Base-by-base conservation (phyloP, 2,888 invertebrate species). In the Chrysomela aeneicollis region DNA sequence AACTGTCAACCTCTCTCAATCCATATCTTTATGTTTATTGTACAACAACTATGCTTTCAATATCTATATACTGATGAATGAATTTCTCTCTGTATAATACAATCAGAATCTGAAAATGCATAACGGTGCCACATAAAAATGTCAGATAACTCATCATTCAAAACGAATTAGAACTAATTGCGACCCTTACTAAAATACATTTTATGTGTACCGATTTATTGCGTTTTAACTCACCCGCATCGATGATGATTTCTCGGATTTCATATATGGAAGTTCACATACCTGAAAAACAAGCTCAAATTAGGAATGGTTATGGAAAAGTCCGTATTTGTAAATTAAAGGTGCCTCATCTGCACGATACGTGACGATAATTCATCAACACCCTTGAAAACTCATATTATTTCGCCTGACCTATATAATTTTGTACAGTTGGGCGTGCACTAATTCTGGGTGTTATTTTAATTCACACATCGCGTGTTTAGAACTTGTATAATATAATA, bases 341-440 rank as follows among this genome's bases (percentile, higher is more conserved):
- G 26, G 26, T 26, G 26, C 6, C 26, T 5, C 4, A n/a, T n/a
- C n/a, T n/a, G n/a, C n/a, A n/a, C n/a, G n/a, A n/a, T n/a, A n/a
- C n/a, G n/a, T n/a, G n/a, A n/a, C n/a, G n/a, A n/a, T n/a, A n/a
- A n/a, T n/a, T 10, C 10, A 9, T 35, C 10, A 10, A 42, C 42
- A 15, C 15, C 15, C 42, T n/a, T 26, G 4, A 15, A 15, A 42
- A 6, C 3, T n/a, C n/a, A 42, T 42, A 42, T 42, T 42, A 35
- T 42, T 42, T 42, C 15, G 42, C n/a, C 42, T n/a, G 42, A 42
- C 42, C 42, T 42, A 15, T 42, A 42, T 42, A 42, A 42, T 42
- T 42, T 42, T 35, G 32, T 35, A 10, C 10, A 42, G 12, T 15
- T 42, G 12, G 42, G 42, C 1, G 42, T 42, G 3, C 15, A 15